Evolutionary conservation across 2,888 invertebrate genomes (phyloP).

Genomic region (Argyresthia albistria): DNA sequence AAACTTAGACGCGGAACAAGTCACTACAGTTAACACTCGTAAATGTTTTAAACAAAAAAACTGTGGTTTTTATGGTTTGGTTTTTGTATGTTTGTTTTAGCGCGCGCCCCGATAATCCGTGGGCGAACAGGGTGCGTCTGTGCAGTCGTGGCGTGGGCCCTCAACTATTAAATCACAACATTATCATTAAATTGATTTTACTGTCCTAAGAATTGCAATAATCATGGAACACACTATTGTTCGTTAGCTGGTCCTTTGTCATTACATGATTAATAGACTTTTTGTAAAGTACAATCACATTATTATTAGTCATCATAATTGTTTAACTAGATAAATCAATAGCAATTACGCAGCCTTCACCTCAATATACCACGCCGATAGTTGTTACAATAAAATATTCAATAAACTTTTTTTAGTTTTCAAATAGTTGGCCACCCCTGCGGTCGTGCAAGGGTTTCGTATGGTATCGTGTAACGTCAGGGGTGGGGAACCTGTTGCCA

Average conservation of each 20-base stretch:
- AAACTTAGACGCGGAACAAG: constrained; percentile 26
- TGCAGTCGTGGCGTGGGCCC: constrained; percentile 16
- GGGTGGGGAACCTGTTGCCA: constrained; percentile 6
- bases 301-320: no score
- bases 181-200: no score
- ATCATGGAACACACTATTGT: no score
- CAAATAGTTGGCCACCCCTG: constrained; percentile 1
- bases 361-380: no score
- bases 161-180: constrained; percentile 7
- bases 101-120: constrained; percentile 41
- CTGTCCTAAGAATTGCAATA: no score
- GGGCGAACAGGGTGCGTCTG: constrained; percentile 4
- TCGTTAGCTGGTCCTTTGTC: no score
- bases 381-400: no score
- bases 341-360: no score
- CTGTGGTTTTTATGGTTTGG: constrained; percentile 42
- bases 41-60: constrained; percentile 39
- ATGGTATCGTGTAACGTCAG: constrained; percentile 19
- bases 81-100: constrained; percentile 61
- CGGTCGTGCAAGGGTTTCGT: constrained; percentile 5
- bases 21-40: constrained; percentile 49
- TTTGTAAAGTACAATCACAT: no score
- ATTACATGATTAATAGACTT: no score
- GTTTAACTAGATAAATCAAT: no score
- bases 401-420: not conserved